Evolutionary conservation across 2,113 vertebrate genomes (phyloP), one percentile per base, ranked within the genome.

Genomic region (Steatornis caripensis): DNA sequence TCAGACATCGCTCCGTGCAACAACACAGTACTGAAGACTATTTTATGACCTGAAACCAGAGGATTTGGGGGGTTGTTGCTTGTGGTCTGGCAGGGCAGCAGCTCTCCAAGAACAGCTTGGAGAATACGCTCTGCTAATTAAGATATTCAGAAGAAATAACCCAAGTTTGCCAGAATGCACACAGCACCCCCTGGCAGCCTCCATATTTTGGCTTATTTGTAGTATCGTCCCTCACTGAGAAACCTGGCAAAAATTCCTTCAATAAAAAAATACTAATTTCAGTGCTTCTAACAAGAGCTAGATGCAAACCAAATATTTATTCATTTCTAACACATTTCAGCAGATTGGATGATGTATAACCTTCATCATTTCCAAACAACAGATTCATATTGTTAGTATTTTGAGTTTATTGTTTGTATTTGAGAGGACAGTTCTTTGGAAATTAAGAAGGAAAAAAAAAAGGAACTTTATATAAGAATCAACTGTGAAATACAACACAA

Each of bases 101-200:
- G 57, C 77, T 89, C 86, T 92, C 77, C 81, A 78, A 65, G 83
- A 93, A 95, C 83, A 96, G 92, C 82, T 66, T 90, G 92, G 91
- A 89, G 84, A 68, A 11, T 39, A 3, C 2, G 65, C 57, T 84
- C 48, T 90, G 86, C 86, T 97, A 96, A 97, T 97, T 91, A 97
- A 97, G 94, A 92, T 61, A 69, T 84, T 94, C 45, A 72, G 72
- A 95, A 96, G 93, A 96, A 96, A 92, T 53, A 92, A 74, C 39
- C 34, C 89, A 82, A 82, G 77, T 87, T 90, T 88, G 92, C 83
- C 97, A 97, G 89, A 91, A 93, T 0, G 48, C 91, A 92, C 92
- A 36, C 69, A 72, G 94, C 80, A 94, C 39, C 77, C 91, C 66
- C 90, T 90, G 94, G 95, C 94, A 97, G 75, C 76, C 74, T 88